A percentile compares a stretch with the other conserved stretches of the same genome.
Conservation (phyloP, 2,888 invertebrate species). For the Dryococelus australis region DNA sequence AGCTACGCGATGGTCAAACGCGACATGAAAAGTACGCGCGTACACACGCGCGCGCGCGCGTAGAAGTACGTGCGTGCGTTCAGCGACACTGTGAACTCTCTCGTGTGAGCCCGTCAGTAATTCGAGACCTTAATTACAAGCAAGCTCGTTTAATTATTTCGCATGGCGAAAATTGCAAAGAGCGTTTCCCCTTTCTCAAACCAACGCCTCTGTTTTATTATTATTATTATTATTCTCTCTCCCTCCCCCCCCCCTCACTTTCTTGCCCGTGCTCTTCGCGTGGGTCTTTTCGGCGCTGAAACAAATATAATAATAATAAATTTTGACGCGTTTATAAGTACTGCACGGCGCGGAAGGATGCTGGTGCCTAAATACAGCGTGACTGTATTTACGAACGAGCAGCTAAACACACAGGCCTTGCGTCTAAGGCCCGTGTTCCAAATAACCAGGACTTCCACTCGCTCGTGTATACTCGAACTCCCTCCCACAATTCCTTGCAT, state of each 20-base stretch:
- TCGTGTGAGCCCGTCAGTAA: background rate
- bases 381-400: background rate
- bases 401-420: background rate
- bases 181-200: background rate
- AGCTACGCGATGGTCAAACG: background rate
- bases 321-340: background rate
- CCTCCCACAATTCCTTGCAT: too few species aligned
- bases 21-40: background rate
- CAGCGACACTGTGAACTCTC: too few species aligned
- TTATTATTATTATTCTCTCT: background rate
- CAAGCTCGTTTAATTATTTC: slow-evolving; percentile 1
- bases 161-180: background rate
- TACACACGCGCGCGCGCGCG: background rate
- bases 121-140: background rate
- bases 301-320: background rate
- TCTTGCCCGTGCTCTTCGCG: background rate
- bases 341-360: background rate
- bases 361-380: background rate
- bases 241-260: background rate
- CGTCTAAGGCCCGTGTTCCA: too few species aligned
- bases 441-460: too few species aligned
- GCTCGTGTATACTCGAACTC: too few species aligned
- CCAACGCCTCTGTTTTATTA: background rate
- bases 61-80: too few species aligned
- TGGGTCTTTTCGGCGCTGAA: background rate